Conservation (phyloP, 2,888 invertebrate genomes). For the Pandemis cinnamomeana region DNA sequence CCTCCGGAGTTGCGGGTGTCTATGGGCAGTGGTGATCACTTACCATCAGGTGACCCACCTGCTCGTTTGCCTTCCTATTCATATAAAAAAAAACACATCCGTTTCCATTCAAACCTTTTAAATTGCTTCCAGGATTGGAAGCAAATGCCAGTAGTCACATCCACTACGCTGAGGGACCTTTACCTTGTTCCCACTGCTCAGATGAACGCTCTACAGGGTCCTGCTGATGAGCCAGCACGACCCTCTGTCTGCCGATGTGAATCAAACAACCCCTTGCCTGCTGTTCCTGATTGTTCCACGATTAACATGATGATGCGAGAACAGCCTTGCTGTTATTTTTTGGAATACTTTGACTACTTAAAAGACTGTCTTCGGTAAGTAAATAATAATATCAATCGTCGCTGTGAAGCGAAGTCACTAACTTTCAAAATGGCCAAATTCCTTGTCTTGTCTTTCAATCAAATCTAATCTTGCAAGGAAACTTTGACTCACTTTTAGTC, state of each 20-base stretch:
- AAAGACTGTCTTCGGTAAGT: not conserved
- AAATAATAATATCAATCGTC: not conserved
- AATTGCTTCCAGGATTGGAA: not conserved
- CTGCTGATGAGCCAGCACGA: not conserved
- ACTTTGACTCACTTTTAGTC: no score
- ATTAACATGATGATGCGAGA: not conserved
- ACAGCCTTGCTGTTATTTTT: not conserved
- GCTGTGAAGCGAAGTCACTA: no score
- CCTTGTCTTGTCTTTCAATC: no score
- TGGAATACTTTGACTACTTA: not conserved
- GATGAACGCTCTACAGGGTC: not conserved
- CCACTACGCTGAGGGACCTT: not conserved
- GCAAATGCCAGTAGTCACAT: slow-evolving; percentile 5
- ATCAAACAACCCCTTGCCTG: no score
- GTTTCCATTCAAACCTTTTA: not conserved
- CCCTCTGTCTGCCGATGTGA: not conserved
- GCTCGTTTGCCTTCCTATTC: no score
- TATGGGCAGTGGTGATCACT: no score
- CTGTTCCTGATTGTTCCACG: not conserved
- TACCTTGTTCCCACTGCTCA: not conserved
- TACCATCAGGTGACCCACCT: no score
- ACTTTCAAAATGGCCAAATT: not conserved
- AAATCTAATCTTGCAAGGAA: no score
- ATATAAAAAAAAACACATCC: no score
- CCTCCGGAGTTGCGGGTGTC: no score